Conservation (phyloP, 2,113 vertebrate species). For the Paradoxurus hermaphroditus region DNA sequence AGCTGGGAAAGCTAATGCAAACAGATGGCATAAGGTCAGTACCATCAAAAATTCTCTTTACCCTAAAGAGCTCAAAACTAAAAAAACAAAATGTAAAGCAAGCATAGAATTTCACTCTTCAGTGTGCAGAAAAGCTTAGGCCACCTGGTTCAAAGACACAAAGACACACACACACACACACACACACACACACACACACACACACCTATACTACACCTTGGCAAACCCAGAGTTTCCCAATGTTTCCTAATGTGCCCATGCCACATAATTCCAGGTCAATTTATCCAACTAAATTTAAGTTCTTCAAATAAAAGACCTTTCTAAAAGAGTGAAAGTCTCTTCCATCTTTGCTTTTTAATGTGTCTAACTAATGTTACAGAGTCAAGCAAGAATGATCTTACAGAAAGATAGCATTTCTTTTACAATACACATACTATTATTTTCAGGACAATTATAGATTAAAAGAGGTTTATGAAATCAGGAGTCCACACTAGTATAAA, state of each 20-base stretch:
- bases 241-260: not conserved
- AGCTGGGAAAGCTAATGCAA: not conserved
- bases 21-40: not conserved
- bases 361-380: not conserved
- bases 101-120: not conserved
- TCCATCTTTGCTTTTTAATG: not conserved
- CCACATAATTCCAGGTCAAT: not conserved
- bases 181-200: not conserved
- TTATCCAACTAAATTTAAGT: not conserved
- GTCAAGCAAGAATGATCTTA: not conserved
- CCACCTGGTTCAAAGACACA: not conserved
- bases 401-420: conserved; percentile 16
- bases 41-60: conserved; percentile 38
- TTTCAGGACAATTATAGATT: not conserved
- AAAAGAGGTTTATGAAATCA: not conserved
- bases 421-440: not conserved
- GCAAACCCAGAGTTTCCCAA: not conserved
- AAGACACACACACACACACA: not conserved
- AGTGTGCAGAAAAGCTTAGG: not conserved
- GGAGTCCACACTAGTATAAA: not conserved
- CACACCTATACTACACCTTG: not conserved
- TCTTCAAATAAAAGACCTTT: not conserved
- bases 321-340: not conserved
- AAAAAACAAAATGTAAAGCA: conserved; percentile 5
- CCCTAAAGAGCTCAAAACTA: not conserved